Evolutionary conservation across 2,888 invertebrate genomes (phyloP).

Genomic region (Pollenia griseotomentosa): DNA sequence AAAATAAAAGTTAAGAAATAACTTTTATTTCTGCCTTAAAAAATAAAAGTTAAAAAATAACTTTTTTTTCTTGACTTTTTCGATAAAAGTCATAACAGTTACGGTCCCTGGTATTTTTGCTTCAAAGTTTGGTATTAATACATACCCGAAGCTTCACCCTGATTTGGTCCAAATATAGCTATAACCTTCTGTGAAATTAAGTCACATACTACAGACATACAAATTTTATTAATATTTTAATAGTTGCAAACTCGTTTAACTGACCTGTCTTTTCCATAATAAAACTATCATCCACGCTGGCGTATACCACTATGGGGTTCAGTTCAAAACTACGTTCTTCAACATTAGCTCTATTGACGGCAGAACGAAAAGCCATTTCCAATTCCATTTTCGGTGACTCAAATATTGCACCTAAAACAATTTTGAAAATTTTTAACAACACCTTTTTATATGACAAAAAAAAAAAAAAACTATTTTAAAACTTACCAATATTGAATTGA

Average conservation of each 20-base stretch:
- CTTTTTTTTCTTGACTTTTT: too few species aligned
- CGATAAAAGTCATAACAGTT: too few species aligned
- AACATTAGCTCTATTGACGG: constrained; percentile 85
- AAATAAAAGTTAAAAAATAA: too few species aligned
- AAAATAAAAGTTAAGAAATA: too few species aligned
- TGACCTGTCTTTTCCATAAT: constrained; percentile 82
- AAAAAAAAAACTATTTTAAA: not conserved
- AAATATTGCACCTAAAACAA: constrained; percentile 84
- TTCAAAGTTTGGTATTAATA: not conserved
- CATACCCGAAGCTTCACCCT: constrained; percentile 84
- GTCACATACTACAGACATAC: constrained; percentile 86
- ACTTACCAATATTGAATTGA: constrained; percentile 74
- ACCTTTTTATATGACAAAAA: not conserved
- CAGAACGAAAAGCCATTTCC: constrained; percentile 87
- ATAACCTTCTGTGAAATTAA: constrained; percentile 88
- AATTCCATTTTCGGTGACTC: constrained; percentile 85
- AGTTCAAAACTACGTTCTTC: constrained; percentile 82
- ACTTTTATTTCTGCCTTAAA: too few species aligned
- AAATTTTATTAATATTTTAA: not conserved
- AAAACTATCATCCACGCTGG: constrained; percentile 82
- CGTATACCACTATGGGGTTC: constrained; percentile 80
- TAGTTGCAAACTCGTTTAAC: not conserved
- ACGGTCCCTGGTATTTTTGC: too few species aligned
- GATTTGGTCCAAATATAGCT: constrained; percentile 89
- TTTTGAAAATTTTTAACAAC: not conserved